Evolutionary conservation across 92 coral and sea anemone species (phyloP).

Genomic region (Actinostola sp.): DNA sequence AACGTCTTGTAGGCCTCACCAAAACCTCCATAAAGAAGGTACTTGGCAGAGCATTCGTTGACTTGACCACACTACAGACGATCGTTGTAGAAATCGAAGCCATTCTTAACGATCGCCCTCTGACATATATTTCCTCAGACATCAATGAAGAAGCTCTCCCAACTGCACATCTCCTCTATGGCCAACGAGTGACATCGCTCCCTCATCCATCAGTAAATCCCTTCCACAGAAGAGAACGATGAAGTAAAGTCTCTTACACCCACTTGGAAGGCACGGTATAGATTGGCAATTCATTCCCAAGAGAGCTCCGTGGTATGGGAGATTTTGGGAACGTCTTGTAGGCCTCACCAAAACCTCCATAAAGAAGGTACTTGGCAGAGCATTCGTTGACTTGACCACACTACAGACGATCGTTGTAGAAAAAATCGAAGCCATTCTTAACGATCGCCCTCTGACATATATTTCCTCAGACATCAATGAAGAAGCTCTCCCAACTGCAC

Average conservation of each 20-base stretch:
- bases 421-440: constrained; percentile 52
- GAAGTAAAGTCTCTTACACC: constrained; percentile 30
- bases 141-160: constrained; percentile 40
- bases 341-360: constrained; percentile 41
- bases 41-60: constrained; percentile 29
- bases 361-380: constrained; percentile 49
- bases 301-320: constrained; percentile 61
- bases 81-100: constrained; percentile 45
- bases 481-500: constrained; percentile 60
- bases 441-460: constrained; percentile 47
- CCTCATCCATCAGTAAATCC: constrained; percentile 40
- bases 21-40: constrained; percentile 49
- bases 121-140: constrained; percentile 37
- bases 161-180: constrained; percentile 42
- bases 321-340: constrained; percentile 60
- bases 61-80: constrained; percentile 36
- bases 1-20: constrained; percentile 33
- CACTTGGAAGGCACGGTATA: constrained; percentile 19
- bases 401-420: constrained; percentile 52
- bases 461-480: constrained; percentile 49
- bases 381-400: constrained; percentile 9
- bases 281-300: constrained; percentile 52
- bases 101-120: constrained; percentile 48
- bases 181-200: constrained; percentile 27
- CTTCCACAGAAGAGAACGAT: constrained; percentile 22